A percentile compares a stretch with the other conserved stretches of the same genome.
Conservation (phyloP, 2,888 invertebrate genomes). For the Neria commutata region DNA sequence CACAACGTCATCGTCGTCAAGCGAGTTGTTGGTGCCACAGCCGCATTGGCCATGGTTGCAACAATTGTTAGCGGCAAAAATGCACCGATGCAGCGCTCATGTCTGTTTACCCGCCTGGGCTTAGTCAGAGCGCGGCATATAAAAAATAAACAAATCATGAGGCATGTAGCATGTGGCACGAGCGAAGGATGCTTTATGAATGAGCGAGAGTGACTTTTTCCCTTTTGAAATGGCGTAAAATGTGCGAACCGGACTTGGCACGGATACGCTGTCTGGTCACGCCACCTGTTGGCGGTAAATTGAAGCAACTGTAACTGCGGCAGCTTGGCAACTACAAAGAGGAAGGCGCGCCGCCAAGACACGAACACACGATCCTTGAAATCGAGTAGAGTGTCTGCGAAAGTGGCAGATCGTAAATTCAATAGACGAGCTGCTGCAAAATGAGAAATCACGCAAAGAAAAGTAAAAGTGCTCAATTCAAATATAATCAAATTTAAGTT, state of each 20-base stretch:
- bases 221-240: background rate
- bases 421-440: background rate
- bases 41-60: no score
- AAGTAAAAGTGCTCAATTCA: conserved; percentile 26
- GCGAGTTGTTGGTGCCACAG: background rate
- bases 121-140: no score
- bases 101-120: background rate
- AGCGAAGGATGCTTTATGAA: background rate
- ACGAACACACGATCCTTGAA: background rate
- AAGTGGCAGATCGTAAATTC: no score
- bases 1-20: background rate
- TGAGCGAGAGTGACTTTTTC: background rate
- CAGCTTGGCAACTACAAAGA: no score
- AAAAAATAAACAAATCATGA: background rate
- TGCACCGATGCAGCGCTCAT: background rate
- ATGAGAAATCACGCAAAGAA: conserved; percentile 14
- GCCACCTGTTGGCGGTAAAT: background rate
- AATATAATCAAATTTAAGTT: no score
- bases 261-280: background rate
- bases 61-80: background rate
- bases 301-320: no score
- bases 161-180: background rate
- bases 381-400: no score
- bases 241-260: background rate
- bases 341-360: no score